Percentiles rank a stretch among this genome's conserved stretches.
These are phyloP conservation scores for Argentina silus DNA, from an alignment of 2,797 vertebrate genomes.

Conservation along the genomic window DNA sequence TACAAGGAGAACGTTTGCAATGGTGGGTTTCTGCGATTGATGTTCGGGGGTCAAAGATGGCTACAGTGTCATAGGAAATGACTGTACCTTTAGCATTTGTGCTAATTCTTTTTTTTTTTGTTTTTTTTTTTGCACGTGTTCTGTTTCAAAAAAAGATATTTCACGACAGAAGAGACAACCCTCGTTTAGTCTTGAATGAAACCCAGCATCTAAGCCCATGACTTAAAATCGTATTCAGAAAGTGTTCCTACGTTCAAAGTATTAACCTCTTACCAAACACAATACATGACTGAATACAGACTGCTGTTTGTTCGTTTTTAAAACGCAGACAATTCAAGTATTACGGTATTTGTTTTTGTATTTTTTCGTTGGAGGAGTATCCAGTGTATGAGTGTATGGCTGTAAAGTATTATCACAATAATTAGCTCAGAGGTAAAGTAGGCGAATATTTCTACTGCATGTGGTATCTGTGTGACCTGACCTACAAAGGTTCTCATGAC, in stretches of 20 bases:
- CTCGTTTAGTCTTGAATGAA: constrained; percentile 46
- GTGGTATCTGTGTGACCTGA: constrained; percentile 55
- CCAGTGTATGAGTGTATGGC: constrained; percentile 36
- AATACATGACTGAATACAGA: constrained; percentile 48
- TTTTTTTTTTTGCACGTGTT: constrained; percentile 66
- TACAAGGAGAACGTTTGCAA: constrained; percentile 70
- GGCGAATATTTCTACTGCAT: constrained; percentile 56
- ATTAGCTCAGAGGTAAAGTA: constrained; percentile 39
- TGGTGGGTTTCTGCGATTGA: constrained; percentile 62
- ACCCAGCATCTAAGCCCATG: constrained; percentile 38
- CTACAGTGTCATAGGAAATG: constrained; percentile 63
- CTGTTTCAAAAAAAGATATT: constrained; percentile 49
- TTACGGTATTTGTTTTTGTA: constrained; percentile 32
- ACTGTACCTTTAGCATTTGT: constrained; percentile 68
- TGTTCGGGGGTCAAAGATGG: constrained; percentile 61
- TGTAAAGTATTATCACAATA: constrained; percentile 44
- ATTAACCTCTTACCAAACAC: constrained; percentile 40
- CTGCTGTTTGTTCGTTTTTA: constrained; percentile 48
- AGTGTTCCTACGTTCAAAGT: constrained; percentile 46
- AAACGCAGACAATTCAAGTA: constrained; percentile 51
- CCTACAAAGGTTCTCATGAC: constrained; percentile 48
- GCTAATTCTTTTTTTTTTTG: constrained; percentile 50
- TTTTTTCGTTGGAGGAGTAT: constrained; percentile 41
- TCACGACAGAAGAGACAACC: constrained; percentile 31
- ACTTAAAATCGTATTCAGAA: constrained; percentile 35